These are phyloP conservation scores for Perodicticus potto DNA, from an alignment of 2,797 vertebrate species.

Conservation along the genomic window DNA sequence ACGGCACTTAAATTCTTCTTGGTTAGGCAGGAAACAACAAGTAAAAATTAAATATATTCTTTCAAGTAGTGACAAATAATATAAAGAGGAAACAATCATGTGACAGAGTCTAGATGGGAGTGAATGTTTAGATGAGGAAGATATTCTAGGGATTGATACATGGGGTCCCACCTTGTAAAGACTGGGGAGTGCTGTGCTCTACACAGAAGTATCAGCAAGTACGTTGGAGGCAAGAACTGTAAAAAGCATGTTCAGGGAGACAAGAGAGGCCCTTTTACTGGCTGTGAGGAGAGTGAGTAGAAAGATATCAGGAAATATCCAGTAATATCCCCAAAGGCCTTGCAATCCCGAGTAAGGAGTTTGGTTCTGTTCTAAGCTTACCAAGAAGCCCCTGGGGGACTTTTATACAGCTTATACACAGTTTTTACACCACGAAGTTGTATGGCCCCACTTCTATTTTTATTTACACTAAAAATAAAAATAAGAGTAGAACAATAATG, in stretches of 20 bases:
- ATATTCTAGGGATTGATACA: not conserved
- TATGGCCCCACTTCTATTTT: not conserved
- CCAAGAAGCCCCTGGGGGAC: not conserved
- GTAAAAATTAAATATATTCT: not conserved
- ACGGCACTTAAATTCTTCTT: not conserved
- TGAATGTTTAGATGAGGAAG: not conserved
- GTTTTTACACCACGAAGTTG: not conserved
- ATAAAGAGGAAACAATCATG: not conserved
- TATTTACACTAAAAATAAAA: not conserved
- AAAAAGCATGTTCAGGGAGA: not conserved
- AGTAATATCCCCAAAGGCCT: accelerated
- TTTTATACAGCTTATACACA: not conserved
- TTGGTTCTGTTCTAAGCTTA: not conserved
- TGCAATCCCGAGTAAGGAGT: not conserved
- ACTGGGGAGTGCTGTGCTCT: not conserved
- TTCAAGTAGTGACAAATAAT: not conserved
- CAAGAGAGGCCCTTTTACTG: not conserved
- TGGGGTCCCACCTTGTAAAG: not conserved
- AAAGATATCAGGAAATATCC: not conserved
- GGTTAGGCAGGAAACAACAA: not conserved
- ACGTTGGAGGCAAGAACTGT: not conserved
- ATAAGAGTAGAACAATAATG: not conserved
- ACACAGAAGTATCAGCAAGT: not conserved
- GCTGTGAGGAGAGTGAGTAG: not conserved
- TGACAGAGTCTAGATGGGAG: not conserved